Base-by-base conservation (phyloP, 2,888 invertebrate species). In the Lycocerus yunnanus region DNA sequence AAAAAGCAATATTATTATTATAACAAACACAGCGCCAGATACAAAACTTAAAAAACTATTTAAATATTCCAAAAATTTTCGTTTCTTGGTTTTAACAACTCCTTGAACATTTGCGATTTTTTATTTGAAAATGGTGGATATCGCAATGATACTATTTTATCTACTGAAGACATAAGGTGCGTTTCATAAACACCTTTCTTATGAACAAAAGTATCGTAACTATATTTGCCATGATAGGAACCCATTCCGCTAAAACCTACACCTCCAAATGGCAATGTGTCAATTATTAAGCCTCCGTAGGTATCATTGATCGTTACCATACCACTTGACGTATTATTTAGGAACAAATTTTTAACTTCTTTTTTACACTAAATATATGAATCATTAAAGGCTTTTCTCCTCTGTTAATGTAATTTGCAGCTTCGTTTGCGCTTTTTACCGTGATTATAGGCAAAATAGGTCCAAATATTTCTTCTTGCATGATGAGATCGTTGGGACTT, bases 391-490 rank as follows among this genome's bases (percentile, higher is more conserved):
- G 97, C 88, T 97, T 97, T 86, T 97, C 96, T 88, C 96, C 92
- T 75, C 90, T 89, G 83, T 96, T 97, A 81, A 98, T 97, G 84
- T 95, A 96, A 80, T 94, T 91, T 71, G 99, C 95, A 0, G 98
- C 98, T 86, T 98, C 97, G 75, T 93, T 94, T 11, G 94, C 93
- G 85, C 93, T 93, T 75, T 93, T 91, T 2, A 98, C 91, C 70
- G 91, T 93, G 5, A 97, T 87, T 74, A 99, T 94, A 0, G 99
- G 99, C 79, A 99, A 89, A 81, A 99, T 92, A 5, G 99, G 99
- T 0, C 99, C 99, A 87, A 99, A 99, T 81, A 99, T 97, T 90
- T 99, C 99, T 81, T 98, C 94, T 80, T 92, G 91, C 95, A 96
- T 95, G 2, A 95, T 87, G 43, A 92, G 91, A 88, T 98, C 97